Evolutionary conservation across 2,888 invertebrate species (phyloP).

Genomic region (Sipha maydis): DNA sequence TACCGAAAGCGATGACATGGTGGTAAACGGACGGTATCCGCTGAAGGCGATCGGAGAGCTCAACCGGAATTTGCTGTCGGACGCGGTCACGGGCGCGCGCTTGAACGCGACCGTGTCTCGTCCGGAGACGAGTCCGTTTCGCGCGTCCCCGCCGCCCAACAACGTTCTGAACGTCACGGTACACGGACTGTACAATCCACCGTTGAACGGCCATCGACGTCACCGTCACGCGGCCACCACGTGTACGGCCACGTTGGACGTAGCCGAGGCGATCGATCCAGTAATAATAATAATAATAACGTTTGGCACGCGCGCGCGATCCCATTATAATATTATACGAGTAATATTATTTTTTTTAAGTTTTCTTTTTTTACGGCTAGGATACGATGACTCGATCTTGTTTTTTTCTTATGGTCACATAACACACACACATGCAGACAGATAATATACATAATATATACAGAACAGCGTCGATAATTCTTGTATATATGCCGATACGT

Average conservation of each 20-base stretch:
- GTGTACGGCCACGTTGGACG: constrained; percentile 27
- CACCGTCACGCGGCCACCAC: not conserved
- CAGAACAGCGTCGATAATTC: not conserved
- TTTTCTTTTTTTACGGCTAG: not conserved
- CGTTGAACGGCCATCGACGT: not conserved
- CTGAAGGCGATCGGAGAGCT: not conserved
- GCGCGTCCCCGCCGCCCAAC: not conserved
- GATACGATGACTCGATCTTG: not conserved
- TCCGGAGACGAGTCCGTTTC: not conserved
- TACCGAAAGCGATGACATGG: not conserved
- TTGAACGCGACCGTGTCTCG: constrained; percentile 17
- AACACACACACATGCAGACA: too few species aligned
- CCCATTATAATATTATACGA: not conserved
- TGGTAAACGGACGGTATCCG: constrained; percentile 29
- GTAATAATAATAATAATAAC: not conserved
- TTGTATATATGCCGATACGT: not conserved
- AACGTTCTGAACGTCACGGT: constrained; percentile 33
- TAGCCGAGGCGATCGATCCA: not conserved
- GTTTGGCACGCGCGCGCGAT: not conserved
- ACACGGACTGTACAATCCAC: constrained; percentile 43
- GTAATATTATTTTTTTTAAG: not conserved
- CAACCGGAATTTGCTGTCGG: constrained; percentile 8
- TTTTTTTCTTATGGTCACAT: not conserved
- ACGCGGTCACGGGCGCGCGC: not conserved
- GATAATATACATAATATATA: not conserved